Conservation (phyloP, 2,888 invertebrate genomes). For the Melieria crassipennis region DNA sequence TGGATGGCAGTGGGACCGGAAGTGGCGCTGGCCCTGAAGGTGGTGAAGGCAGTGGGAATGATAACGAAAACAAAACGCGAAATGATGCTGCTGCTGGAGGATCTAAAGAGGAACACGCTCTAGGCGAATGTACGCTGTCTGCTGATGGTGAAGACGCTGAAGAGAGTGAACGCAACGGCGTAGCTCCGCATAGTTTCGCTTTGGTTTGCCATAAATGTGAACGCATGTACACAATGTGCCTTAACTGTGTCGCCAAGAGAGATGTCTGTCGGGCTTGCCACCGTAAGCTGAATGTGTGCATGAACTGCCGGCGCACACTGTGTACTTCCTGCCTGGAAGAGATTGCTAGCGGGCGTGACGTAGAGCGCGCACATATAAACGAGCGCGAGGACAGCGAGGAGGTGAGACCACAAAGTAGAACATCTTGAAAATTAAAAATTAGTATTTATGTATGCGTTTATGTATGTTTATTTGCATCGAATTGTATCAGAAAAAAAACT, state of each 20-base stretch:
- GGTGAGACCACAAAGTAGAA: background rate
- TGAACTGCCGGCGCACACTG: slow-evolving; percentile 57
- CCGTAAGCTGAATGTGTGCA: slow-evolving; percentile 59
- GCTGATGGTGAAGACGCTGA: slow-evolving; percentile 11
- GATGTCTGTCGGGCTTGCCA: slow-evolving; percentile 58
- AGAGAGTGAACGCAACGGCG: background rate
- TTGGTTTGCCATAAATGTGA: slow-evolving; percentile 59
- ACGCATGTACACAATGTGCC: slow-evolving; percentile 56
- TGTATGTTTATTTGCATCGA: background rate
- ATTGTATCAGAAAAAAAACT: background rate
- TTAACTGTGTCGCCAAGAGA: slow-evolving; percentile 53
- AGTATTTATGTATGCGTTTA: background rate
- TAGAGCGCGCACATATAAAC: slow-evolving; percentile 52
- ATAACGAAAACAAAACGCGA: background rate
- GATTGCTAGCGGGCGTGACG: slow-evolving; percentile 54
- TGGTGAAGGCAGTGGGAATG: background rate
- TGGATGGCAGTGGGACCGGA: background rate
- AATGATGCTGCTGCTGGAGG: background rate
- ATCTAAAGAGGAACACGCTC: background rate
- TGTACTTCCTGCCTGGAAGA: slow-evolving; percentile 61
- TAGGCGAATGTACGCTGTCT: background rate
- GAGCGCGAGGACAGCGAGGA: slow-evolving; percentile 40
- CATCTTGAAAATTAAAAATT: too few species aligned
- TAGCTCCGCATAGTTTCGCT: slow-evolving; percentile 48
- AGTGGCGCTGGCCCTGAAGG: background rate